Evolutionary conservation across 1,140 invertebrate genomes (phyloP).

Genomic region (Glomeris maerens): DNA sequence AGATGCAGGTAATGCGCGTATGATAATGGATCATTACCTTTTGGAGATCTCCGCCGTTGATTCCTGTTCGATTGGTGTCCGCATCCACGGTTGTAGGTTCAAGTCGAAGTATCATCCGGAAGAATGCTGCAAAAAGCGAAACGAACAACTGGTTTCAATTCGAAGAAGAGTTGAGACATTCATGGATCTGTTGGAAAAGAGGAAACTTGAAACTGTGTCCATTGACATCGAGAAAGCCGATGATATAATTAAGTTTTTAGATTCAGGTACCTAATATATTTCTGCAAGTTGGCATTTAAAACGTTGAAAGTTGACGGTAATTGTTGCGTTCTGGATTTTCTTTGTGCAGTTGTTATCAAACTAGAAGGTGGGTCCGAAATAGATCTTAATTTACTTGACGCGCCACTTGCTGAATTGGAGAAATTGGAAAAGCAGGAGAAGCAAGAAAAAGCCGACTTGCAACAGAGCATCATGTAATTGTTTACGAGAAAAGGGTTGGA

Average conservation of each 20-base stretch:
- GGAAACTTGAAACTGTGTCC: conserved; percentile 56
- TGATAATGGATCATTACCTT: conserved; percentile 12
- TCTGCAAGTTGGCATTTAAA: background rate
- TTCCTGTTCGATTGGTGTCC: too few relatives aligned
- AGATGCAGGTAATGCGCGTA: conserved; percentile 3
- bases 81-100: conserved; percentile 67
- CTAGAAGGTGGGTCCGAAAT: conserved; percentile 93
- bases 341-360: conserved; percentile 66
- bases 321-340: background rate
- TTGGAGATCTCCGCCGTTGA: too few relatives aligned
- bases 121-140: conserved; percentile 77
- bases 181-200: conserved; percentile 60
- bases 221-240: conserved; percentile 82
- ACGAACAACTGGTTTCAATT: conserved; percentile 66
- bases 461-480: too few relatives aligned
- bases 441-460: too few relatives aligned
- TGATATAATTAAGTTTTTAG: conserved; percentile 70
- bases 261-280: conserved; percentile 62
- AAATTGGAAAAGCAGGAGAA: conserved; percentile 22
- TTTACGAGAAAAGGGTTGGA: too few relatives aligned
- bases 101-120: conserved; percentile 98
- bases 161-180: conserved; percentile 85
- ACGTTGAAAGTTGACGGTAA: background rate
- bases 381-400: conserved; percentile 71
- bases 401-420: conserved; percentile 19